phyloP scores from a whole-genome alignment of 2,113 vertebrate species.

The Misgurnus anguillicaudatus region DNA sequence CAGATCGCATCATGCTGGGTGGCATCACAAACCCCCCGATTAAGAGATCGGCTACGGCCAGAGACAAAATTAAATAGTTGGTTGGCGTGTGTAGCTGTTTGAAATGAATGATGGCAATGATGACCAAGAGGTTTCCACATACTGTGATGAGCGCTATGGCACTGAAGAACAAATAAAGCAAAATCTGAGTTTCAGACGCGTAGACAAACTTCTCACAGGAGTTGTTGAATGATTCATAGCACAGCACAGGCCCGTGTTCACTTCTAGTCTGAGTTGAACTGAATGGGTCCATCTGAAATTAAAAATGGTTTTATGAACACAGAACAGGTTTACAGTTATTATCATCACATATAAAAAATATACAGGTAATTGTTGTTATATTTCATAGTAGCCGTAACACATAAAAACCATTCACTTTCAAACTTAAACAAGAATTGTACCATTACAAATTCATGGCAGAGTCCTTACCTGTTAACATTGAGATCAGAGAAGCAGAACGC shows the following conservation, averaged over 20 bases:
- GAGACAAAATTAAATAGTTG: constrained; percentile 59
- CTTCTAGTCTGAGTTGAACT: not conserved
- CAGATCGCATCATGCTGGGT: constrained; percentile 52
- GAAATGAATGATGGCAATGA: constrained; percentile 55
- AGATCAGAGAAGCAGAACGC: not conserved
- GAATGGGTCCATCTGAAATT: constrained; percentile 9
- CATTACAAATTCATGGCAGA: not conserved
- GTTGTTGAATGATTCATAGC: constrained; percentile 53
- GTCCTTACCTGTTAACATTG: not conserved
- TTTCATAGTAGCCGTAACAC: not conserved
- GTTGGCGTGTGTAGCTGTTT: constrained; percentile 59
- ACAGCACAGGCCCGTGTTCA: constrained; percentile 25
- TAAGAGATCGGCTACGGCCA: constrained; percentile 56
- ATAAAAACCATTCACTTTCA: not conserved
- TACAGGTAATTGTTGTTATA: not conserved
- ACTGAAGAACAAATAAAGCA: constrained; percentile 53
- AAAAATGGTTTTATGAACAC: not conserved
- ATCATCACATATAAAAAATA: not conserved
- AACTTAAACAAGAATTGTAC: not conserved
- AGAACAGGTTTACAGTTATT: not conserved
- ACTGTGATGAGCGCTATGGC: constrained; percentile 48
- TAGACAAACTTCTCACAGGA: constrained; percentile 48
- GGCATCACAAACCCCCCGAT: constrained; percentile 58
- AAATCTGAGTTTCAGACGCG: constrained; percentile 39
- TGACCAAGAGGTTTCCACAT: constrained; percentile 59